These are phyloP conservation scores for Rhynchomys soricoides DNA, from an alignment of 2,113 vertebrate genomes.

Conservation along the genomic window DNA sequence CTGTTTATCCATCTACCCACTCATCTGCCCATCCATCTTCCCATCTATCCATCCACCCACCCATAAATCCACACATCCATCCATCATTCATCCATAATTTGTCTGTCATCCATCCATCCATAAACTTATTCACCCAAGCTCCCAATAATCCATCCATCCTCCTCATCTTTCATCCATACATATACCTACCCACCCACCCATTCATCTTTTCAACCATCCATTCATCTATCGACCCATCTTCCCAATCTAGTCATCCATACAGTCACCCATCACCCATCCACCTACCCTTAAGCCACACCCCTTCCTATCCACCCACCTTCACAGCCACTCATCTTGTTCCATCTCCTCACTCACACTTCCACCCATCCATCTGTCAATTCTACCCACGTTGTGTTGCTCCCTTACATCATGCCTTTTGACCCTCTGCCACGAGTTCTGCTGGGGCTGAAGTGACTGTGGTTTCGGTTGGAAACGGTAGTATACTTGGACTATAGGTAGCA, in stretches of 20 bases:
- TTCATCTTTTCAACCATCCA: background rate
- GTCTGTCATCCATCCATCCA: background rate
- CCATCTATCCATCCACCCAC: background rate
- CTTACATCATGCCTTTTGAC: background rate
- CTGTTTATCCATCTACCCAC: too few relatives aligned
- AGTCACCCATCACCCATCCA: background rate
- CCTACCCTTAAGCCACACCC: background rate
- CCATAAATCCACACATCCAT: background rate
- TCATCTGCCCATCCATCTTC: background rate
- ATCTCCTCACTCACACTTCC: too few relatives aligned
- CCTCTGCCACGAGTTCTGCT: background rate
- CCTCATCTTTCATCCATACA: background rate
- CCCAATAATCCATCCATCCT: too few relatives aligned
- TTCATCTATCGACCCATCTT: background rate
- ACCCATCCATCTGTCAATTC: background rate
- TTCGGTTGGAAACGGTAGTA: background rate
- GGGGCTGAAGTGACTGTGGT: background rate
- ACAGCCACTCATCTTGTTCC: accelerated
- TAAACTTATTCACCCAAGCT: too few relatives aligned
- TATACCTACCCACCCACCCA: background rate
- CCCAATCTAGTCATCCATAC: background rate
- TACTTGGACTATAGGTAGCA: background rate
- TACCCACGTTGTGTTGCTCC: background rate
- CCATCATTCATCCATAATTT: too few relatives aligned
- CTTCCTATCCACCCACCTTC: background rate